A percentile compares a stretch with the other conserved stretches of the same genome.
Evolutionary conservation across 2,113 vertebrate genomes (phyloP).

Genomic region (Tragelaphus imberbis): DNA sequence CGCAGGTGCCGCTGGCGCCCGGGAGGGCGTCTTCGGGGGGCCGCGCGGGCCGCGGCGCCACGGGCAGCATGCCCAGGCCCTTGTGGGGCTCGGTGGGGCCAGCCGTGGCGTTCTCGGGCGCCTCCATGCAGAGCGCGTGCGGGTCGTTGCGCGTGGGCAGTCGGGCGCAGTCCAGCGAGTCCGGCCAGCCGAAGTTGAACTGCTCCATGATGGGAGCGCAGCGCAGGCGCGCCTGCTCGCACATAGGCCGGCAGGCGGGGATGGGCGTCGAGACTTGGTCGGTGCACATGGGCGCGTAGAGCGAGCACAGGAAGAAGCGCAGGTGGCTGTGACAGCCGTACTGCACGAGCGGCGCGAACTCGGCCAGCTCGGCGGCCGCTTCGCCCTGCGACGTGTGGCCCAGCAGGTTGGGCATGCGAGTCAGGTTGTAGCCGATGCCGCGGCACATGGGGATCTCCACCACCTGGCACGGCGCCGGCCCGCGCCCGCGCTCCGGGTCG

Average conservation of each 20-base stretch:
- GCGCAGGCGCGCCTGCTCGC: constrained; percentile 93
- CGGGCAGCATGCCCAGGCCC: constrained; percentile 89
- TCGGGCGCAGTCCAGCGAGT: constrained; percentile 92
- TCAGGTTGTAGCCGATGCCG: constrained; percentile 98
- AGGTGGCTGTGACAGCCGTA: constrained; percentile 97
- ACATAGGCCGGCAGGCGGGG: constrained; percentile 98
- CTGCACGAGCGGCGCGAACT: constrained; percentile 95
- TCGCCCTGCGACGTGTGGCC: constrained; percentile 94
- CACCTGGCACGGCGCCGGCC: constrained; percentile 91
- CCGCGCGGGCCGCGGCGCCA: constrained; percentile 82
- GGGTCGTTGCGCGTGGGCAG: constrained; percentile 96
- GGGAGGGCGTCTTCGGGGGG: constrained; percentile 78
- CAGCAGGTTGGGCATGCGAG: constrained; percentile 97
- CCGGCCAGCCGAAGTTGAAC: constrained; percentile 97
- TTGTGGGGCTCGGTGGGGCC: constrained; percentile 91
- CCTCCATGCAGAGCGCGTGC: constrained; percentile 97
- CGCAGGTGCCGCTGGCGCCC: constrained; percentile 80
- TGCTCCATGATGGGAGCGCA: constrained; percentile 97
- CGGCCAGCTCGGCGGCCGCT: constrained; percentile 92
- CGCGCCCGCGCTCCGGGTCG: constrained; percentile 89
- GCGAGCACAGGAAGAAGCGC: constrained; percentile 98
- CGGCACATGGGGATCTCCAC: constrained; percentile 96
- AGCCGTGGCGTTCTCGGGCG: constrained; percentile 92
- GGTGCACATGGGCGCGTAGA: constrained; percentile 98
- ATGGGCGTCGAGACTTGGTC: constrained; percentile 97